phyloP scores from a whole-genome alignment of 1,140 invertebrate species.

The Lepidurus arcticus region DNA sequence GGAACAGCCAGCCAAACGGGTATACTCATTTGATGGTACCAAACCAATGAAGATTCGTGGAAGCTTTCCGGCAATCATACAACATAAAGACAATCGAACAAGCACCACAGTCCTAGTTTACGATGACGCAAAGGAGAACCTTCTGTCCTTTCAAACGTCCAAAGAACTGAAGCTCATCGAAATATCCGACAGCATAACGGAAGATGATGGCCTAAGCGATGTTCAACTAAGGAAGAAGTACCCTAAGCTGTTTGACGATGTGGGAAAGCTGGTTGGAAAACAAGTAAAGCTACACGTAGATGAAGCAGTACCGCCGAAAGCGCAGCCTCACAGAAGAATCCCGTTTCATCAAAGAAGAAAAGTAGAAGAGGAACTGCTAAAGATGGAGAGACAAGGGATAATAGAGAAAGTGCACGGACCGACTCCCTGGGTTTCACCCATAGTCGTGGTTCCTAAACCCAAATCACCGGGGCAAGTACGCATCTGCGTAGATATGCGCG shows the following conservation, averaged over 20 bases:
- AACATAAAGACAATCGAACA: no score
- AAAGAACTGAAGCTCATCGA: no score
- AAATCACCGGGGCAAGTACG: constrained; percentile 39
- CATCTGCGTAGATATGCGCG: constrained; percentile 40
- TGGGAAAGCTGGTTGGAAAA: constrained; percentile 23
- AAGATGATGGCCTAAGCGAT: not conserved
- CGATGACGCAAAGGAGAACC: no score
- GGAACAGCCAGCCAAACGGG: no score
- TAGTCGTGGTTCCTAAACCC: constrained; percentile 41
- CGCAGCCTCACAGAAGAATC: constrained; percentile 19
- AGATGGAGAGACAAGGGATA: constrained; percentile 35
- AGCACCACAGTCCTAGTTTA: no score
- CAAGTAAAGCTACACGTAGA: constrained; percentile 27
- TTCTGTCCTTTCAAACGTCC: no score
- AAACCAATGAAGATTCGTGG: no score
- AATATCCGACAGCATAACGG: not conserved
- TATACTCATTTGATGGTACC: no score
- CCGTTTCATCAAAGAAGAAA: constrained; percentile 18
- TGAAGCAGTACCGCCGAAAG: not conserved
- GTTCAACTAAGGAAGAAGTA: not conserved
- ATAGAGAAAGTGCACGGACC: constrained; percentile 37
- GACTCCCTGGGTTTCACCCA: constrained; percentile 40
- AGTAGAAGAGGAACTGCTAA: constrained; percentile 25
- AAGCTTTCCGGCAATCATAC: no score
- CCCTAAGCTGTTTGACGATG: not conserved